These are phyloP conservation scores for Nematostella vectensis DNA, from an alignment of 92 coral and sea anemone species.

Conservation along the genomic window DNA sequence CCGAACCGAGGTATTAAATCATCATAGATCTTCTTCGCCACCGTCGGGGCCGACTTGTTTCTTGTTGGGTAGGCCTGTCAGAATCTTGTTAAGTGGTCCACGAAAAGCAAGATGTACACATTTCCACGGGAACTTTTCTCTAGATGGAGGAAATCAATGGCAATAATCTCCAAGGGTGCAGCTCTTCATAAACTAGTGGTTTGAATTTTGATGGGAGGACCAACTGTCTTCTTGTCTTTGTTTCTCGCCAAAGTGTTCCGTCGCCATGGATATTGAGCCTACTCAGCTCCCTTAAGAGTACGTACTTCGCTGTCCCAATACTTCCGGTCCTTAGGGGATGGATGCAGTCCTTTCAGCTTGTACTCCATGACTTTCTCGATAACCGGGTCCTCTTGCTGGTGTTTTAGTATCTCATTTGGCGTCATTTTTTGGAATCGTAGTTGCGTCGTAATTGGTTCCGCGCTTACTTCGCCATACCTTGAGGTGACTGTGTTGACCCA, in stretches of 20 bases:
- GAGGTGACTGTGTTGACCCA: neutral
- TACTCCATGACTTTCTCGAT: neutral
- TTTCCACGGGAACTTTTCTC: conserved; percentile 22
- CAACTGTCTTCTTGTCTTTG: neutral
- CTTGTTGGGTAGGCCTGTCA: conserved; percentile 20
- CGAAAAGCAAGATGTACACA: conserved; percentile 20
- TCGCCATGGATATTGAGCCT: too few relatives aligned
- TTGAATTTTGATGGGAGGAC: neutral
- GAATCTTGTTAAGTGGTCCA: conserved; percentile 23
- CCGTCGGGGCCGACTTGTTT: conserved; percentile 20
- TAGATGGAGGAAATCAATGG: conserved; percentile 7
- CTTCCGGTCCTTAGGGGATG: neutral
- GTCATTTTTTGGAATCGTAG: neutral
- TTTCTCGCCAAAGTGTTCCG: neutral
- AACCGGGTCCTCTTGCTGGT: neutral
- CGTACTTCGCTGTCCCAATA: neutral
- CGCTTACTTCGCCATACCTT: neutral
- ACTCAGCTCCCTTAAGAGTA: neutral
- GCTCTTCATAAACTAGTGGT: neutral
- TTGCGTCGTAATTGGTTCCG: neutral
- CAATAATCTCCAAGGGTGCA: conserved; percentile 3
- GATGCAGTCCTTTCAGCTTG: neutral
- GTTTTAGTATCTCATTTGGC: neutral
- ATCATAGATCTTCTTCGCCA: conserved; percentile 14
- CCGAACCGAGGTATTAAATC: conserved; percentile 14